These are phyloP conservation scores for Theristicus caerulescens DNA, from an alignment of 2,113 vertebrate genomes.

Conservation along the genomic window DNA sequence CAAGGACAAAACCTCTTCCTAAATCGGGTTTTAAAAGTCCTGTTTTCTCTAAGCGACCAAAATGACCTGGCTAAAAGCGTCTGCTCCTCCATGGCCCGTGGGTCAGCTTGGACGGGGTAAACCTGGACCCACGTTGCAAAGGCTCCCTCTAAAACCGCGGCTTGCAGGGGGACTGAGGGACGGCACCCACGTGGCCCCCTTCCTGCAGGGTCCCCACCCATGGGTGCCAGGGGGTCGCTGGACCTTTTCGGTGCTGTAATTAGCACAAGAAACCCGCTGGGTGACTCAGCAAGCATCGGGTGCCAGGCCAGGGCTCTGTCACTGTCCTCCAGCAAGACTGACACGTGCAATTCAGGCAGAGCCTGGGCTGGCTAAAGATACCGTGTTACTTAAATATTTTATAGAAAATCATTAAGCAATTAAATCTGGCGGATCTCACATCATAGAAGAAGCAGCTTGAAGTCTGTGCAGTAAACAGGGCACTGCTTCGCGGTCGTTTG, in stretches of 20 bases:
- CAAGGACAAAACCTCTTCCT: constrained; percentile 23
- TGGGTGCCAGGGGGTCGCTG: background rate
- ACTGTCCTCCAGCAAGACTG: background rate
- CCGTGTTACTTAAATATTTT: background rate
- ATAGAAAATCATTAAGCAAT: constrained; percentile 36
- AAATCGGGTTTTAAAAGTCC: background rate
- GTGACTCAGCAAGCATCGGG: background rate
- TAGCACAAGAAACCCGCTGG: background rate
- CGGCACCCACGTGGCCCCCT: accelerated
- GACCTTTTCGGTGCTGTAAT: background rate
- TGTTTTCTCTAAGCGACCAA: background rate
- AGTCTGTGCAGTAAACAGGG: constrained; percentile 18
- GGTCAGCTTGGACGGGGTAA: background rate
- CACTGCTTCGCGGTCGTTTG: background rate
- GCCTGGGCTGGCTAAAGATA: background rate
- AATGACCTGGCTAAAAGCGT: background rate
- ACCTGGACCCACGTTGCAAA: accelerated
- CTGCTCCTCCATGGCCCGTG: background rate
- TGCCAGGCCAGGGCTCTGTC: background rate
- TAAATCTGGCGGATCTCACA: background rate
- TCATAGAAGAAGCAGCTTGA: background rate
- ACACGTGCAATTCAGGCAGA: background rate
- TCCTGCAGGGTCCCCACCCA: background rate
- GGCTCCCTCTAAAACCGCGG: background rate
- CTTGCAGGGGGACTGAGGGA: background rate